Conservation (phyloP, 2,888 invertebrate genomes). For the Eupithecia tripunctaria region DNA sequence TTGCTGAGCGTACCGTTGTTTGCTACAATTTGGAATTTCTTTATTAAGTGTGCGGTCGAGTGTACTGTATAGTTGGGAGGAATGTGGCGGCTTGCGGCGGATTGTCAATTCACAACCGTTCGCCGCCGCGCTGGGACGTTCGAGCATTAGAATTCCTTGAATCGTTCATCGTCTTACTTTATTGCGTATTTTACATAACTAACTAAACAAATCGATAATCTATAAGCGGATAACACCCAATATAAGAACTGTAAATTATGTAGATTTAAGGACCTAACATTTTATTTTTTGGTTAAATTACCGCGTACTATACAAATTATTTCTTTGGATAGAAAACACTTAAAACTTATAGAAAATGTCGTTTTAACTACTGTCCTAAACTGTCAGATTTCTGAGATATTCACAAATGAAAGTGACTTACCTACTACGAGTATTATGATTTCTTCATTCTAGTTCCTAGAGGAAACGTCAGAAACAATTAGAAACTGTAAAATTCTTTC, state of each 20-base stretch:
- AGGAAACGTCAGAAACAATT: background rate
- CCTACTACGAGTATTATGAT: no score
- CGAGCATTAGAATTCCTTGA: conserved; percentile 12
- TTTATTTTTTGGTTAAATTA: no score
- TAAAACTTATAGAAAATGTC: no score
- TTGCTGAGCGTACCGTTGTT: conserved; percentile 63
- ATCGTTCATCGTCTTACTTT: conserved; percentile 12
- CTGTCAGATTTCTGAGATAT: no score
- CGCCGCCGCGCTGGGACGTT: conserved; percentile 1
- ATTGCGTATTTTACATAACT: background rate
- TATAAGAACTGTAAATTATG: no score
- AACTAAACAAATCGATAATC: background rate
- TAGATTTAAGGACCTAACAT: no score
- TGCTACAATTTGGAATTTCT: conserved; percentile 75
- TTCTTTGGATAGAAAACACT: no score
- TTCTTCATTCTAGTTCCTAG: background rate
- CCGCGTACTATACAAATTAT: no score
- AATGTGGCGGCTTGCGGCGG: conserved; percentile 38
- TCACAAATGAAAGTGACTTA: no score
- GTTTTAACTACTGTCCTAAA: no score
- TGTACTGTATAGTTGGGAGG: conserved; percentile 35
- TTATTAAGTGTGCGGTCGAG: conserved; percentile 66
- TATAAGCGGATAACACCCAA: no score
- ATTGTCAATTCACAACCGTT: conserved; percentile 26
- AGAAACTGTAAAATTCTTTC: background rate